phyloP scores from a whole-genome alignment of 2,888 invertebrate genomes.

The Emesis furor region DNA sequence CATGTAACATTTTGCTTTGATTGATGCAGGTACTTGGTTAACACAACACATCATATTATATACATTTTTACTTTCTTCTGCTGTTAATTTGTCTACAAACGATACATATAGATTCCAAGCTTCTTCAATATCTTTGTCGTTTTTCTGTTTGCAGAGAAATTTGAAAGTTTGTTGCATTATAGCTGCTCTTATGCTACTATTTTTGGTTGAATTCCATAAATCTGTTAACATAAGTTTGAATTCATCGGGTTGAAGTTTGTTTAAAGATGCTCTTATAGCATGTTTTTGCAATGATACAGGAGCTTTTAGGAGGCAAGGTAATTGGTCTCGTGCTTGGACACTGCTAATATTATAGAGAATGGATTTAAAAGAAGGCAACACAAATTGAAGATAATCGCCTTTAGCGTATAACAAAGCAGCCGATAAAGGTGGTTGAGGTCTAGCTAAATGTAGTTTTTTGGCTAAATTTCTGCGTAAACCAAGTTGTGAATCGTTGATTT shows the following conservation, averaged over 20 bases:
- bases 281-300: too few species aligned
- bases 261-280: too few species aligned
- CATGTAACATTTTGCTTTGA: constrained; percentile 79
- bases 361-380: too few species aligned
- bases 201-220: constrained; percentile 82
- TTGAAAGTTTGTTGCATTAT: constrained; percentile 81
- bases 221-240: constrained; percentile 78
- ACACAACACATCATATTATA: constrained; percentile 78
- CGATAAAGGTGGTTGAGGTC: too few species aligned
- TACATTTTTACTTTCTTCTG: constrained; percentile 82
- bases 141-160: constrained; percentile 80
- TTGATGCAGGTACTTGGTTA: constrained; percentile 76
- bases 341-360: too few species aligned
- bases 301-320: too few species aligned
- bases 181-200: constrained; percentile 81
- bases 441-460: too few species aligned
- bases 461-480: too few species aligned
- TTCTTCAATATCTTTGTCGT: constrained; percentile 73
- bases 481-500: too few species aligned
- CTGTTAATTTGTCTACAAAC: constrained; percentile 82
- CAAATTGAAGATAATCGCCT: too few species aligned
- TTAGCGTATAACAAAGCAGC: too few species aligned
- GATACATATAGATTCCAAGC: constrained; percentile 80
- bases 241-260: constrained; percentile 79
- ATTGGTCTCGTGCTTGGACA: too few species aligned